A percentile compares a stretch with the other conserved stretches of the same genome.
Evolutionary conservation across 2,888 invertebrate species (phyloP).

Genomic region (Nemotelus pantherinus): DNA sequence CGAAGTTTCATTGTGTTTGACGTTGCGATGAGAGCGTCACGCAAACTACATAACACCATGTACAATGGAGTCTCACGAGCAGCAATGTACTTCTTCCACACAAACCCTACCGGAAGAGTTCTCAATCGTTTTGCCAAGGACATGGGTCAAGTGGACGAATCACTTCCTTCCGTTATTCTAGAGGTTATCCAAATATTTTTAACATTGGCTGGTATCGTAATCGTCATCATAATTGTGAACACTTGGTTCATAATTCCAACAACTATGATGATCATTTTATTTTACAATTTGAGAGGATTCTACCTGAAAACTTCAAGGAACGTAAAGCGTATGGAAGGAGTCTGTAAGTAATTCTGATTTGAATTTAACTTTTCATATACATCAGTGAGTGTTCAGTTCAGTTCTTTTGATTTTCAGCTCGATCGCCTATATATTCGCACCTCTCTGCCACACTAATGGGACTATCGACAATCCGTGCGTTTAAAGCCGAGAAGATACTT

Average conservation of each 20-base stretch:
- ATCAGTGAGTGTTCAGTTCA: not conserved
- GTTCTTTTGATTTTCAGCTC: constrained; percentile 69
- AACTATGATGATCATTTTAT: constrained; percentile 74
- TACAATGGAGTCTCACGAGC: constrained; percentile 83
- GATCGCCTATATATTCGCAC: constrained; percentile 94
- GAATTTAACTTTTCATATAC: not conserved
- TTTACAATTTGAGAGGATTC: constrained; percentile 78
- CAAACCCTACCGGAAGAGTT: constrained; percentile 83
- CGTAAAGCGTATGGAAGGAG: constrained; percentile 83
- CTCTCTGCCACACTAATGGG: constrained; percentile 90
- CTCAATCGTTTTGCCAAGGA: constrained; percentile 92
- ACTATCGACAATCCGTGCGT: constrained; percentile 90
- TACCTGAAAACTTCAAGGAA: constrained; percentile 83
- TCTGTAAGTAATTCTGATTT: constrained; percentile 71
- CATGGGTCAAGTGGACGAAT: constrained; percentile 71
- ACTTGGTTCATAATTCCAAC: constrained; percentile 79
- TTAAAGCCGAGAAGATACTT: constrained; percentile 81
- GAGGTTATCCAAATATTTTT: constrained; percentile 78
- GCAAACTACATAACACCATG: constrained; percentile 83
- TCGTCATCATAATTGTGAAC: constrained; percentile 81
- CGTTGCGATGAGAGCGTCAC: constrained; percentile 78
- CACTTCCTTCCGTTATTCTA: constrained; percentile 64
- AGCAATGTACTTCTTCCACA: constrained; percentile 88
- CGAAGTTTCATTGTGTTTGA: constrained; percentile 67
- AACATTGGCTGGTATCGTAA: constrained; percentile 80